Percentiles rank a stretch among this genome's conserved stretches.
Conservation (phyloP, 2,888 invertebrate genomes). For the Ichneumon xanthorius region DNA sequence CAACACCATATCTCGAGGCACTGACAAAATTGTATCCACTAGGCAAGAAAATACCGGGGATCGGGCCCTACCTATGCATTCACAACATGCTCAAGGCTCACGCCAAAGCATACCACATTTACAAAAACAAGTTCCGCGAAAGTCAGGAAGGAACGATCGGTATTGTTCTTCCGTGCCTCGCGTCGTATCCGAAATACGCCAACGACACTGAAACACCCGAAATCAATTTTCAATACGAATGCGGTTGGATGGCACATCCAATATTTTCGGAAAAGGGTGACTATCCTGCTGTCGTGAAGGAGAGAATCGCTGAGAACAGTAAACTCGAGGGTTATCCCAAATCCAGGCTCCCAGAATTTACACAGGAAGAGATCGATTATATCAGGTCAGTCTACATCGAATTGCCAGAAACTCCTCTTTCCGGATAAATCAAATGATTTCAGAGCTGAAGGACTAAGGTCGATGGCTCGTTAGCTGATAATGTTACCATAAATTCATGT, state of each 20-base stretch:
- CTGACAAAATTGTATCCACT: not conserved
- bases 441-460: too few species aligned
- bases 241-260: constrained; percentile 85
- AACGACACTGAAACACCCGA: constrained; percentile 69
- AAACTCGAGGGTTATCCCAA: constrained; percentile 81
- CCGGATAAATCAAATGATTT: constrained; percentile 86
- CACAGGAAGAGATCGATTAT: constrained; percentile 86
- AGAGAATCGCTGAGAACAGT: constrained; percentile 84
- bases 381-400: constrained; percentile 12
- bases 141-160: constrained; percentile 86
- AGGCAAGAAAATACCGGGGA: constrained; percentile 84
- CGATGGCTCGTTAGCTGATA: too few species aligned
- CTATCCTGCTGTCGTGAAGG: constrained; percentile 86
- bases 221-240: constrained; percentile 81
- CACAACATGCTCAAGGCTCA: constrained; percentile 92
- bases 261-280: constrained; percentile 85
- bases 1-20: not conserved
- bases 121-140: constrained; percentile 87
- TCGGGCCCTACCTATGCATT: constrained; percentile 89
- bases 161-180: constrained; percentile 63
- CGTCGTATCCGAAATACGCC: constrained; percentile 66
- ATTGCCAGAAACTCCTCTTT: not conserved
- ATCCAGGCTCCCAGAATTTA: constrained; percentile 85
- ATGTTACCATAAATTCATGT: too few species aligned
- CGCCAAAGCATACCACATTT: constrained; percentile 89